A percentile compares a stretch with the other conserved stretches of the same genome.
Evolutionary conservation across 2,797 vertebrate species (phyloP).

Genomic region (Eidolon dupreanum): DNA sequence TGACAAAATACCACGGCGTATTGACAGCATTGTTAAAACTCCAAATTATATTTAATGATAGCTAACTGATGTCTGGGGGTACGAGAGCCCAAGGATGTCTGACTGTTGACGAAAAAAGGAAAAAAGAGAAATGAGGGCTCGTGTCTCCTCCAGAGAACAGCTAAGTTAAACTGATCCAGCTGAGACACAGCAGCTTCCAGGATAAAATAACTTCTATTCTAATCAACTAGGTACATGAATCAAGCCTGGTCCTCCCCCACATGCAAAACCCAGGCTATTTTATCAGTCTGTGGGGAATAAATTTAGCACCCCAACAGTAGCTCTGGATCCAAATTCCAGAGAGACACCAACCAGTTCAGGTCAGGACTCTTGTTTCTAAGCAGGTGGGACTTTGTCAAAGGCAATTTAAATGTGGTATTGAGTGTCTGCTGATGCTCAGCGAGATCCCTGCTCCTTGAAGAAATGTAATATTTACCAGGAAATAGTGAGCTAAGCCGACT

Average conservation of each 20-base stretch:
- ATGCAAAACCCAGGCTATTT: not conserved
- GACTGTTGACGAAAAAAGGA: constrained; percentile 52
- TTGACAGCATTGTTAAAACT: constrained; percentile 79
- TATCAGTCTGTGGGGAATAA: constrained; percentile 68
- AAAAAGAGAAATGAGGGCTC: constrained; percentile 40
- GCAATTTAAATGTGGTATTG: constrained; percentile 73
- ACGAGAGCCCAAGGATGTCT: constrained; percentile 52
- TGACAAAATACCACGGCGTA: constrained; percentile 74
- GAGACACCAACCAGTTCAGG: constrained; percentile 77
- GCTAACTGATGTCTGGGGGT: constrained; percentile 71
- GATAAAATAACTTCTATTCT: constrained; percentile 50
- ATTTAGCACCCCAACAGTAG: constrained; percentile 67
- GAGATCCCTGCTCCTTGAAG: constrained; percentile 61
- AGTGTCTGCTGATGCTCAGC: constrained; percentile 74
- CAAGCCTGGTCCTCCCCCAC: not conserved
- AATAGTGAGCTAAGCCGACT: constrained; percentile 41
- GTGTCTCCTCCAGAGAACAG: constrained; percentile 66
- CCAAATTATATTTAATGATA: constrained; percentile 82
- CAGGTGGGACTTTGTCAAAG: constrained; percentile 78
- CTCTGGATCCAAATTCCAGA: constrained; percentile 60
- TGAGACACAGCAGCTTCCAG: constrained; percentile 53
- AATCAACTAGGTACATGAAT: constrained; percentile 29
- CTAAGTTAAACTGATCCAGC: constrained; percentile 63
- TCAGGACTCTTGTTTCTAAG: constrained; percentile 76
- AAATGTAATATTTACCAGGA: constrained; percentile 44